Percentiles rank a stretch among this genome's conserved stretches.
These are phyloP conservation scores for Herpetotheres cachinnans DNA, from an alignment of 2,113 vertebrate species.

Conservation along the genomic window DNA sequence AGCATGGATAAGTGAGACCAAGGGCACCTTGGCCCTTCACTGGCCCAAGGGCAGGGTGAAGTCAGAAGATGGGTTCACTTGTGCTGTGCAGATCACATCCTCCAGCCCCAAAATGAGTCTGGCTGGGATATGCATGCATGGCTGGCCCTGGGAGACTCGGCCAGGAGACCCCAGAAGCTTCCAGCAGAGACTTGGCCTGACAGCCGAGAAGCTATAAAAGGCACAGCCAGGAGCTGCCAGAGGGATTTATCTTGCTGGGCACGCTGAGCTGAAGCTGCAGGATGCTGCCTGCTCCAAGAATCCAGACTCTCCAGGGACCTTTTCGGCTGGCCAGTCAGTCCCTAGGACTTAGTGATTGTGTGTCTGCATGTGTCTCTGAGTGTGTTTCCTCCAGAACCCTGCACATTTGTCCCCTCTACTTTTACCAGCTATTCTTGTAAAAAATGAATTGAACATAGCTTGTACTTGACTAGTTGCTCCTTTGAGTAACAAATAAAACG, in stretches of 20 bases:
- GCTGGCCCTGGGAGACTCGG: background rate
- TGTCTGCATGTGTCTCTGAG: background rate
- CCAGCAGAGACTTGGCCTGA: background rate
- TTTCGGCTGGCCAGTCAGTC: background rate
- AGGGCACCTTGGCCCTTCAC: background rate
- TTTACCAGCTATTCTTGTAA: background rate
- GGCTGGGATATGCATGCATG: background rate
- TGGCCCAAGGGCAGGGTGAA: background rate
- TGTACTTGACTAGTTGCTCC: background rate
- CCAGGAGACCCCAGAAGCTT: background rate
- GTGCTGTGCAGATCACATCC: accelerated
- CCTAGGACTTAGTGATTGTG: background rate
- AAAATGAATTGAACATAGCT: background rate
- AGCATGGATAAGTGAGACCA: background rate
- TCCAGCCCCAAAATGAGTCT: background rate
- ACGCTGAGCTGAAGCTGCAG: background rate
- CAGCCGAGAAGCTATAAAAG: background rate
- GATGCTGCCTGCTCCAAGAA: background rate
- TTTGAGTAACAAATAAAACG: background rate
- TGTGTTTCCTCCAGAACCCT: background rate
- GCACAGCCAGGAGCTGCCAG: background rate
- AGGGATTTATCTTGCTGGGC: background rate
- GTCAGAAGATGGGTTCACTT: background rate
- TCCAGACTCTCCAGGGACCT: background rate
- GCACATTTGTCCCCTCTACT: background rate